phyloP scores from a whole-genome alignment of 2,797 vertebrate species.

The Rhynchotus rufescens region DNA sequence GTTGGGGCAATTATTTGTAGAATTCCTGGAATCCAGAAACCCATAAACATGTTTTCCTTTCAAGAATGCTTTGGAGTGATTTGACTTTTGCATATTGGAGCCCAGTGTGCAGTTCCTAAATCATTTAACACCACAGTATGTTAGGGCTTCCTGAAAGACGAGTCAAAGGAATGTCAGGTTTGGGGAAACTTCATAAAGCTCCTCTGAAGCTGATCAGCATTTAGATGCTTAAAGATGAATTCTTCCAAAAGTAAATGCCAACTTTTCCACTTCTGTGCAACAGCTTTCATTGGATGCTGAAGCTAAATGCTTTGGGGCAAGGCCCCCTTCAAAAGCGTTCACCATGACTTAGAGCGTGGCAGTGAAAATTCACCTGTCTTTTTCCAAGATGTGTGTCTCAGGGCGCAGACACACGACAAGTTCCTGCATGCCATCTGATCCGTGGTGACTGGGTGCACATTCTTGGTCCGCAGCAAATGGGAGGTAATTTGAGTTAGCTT shows the following conservation, averaged over 20 bases:
- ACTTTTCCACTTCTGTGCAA: not conserved
- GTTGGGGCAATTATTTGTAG: slow-evolving; percentile 19
- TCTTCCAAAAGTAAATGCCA: not conserved
- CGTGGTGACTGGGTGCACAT: slow-evolving; percentile 31
- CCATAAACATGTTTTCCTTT: slow-evolving; percentile 20
- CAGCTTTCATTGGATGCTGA: not conserved
- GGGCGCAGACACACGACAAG: slow-evolving; percentile 20
- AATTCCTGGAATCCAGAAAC: slow-evolving; percentile 42
- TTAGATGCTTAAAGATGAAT: not conserved
- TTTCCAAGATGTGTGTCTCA: slow-evolving; percentile 60
- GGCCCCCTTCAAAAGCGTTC: not conserved
- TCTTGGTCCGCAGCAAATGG: slow-evolving; percentile 63
- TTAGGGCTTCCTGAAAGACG: not conserved
- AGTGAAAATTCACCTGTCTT: slow-evolving; percentile 63
- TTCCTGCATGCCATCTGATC: slow-evolving; percentile 60
- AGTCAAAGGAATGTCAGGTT: not conserved
- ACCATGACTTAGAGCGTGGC: not conserved
- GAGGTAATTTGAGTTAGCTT: slow-evolving; percentile 73
- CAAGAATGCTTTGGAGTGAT: slow-evolving; percentile 27
- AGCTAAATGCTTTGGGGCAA: not conserved
- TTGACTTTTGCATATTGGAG: not conserved
- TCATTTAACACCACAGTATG: not conserved
- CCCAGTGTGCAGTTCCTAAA: not conserved
- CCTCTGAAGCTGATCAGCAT: not conserved
- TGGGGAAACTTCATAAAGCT: not conserved